phyloP scores from a whole-genome alignment of 2,113 vertebrate species.

The Paralichthys olivaceus region DNA sequence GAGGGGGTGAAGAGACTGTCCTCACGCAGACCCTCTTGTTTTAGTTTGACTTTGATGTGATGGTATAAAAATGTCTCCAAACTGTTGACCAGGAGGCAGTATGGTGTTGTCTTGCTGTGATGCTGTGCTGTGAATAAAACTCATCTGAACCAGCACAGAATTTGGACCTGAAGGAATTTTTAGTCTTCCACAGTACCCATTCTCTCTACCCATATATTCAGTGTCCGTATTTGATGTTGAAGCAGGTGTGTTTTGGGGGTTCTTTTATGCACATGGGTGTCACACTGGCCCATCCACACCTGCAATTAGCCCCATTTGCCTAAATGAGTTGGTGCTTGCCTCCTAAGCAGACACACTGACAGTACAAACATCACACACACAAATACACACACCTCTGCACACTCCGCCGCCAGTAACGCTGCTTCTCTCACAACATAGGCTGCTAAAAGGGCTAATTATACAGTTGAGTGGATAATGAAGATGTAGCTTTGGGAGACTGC shows the following conservation, averaged over 20 bases:
- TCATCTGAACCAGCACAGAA: too few species aligned
- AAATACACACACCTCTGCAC: not conserved
- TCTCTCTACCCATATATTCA: not conserved
- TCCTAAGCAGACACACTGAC: not conserved
- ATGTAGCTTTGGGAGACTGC: not conserved
- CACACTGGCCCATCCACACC: not conserved
- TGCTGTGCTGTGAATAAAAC: too few species aligned
- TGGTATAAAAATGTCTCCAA: too few species aligned
- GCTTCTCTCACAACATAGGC: conserved; percentile 46
- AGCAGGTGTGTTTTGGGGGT: not conserved
- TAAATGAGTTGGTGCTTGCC: not conserved
- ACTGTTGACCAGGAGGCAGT: too few species aligned
- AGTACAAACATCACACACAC: not conserved
- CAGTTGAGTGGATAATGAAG: conserved; percentile 47
- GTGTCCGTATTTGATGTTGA: not conserved
- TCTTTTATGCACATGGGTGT: not conserved
- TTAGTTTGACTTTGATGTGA: too few species aligned
- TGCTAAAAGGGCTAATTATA: conserved; percentile 51
- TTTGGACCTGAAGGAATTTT: too few species aligned
- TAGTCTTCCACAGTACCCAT: not conserved
- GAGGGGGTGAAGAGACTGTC: too few species aligned
- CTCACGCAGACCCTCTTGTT: too few species aligned
- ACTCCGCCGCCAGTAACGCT: not conserved
- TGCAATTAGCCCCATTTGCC: conserved; percentile 26
- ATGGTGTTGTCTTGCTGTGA: too few species aligned